Evolutionary conservation across 1,140 invertebrate genomes (phyloP).

Genomic region (Camponotus floridanus): DNA sequence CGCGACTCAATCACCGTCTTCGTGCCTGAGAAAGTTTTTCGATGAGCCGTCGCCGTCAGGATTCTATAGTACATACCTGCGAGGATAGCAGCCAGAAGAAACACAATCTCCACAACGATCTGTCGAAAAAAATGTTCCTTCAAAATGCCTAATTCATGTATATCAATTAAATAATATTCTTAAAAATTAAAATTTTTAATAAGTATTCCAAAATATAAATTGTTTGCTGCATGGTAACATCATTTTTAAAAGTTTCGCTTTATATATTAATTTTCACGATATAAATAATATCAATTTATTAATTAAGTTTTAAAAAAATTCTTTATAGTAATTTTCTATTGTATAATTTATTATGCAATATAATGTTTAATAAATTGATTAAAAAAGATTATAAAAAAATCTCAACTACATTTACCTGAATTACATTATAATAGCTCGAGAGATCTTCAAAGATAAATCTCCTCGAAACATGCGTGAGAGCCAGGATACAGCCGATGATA

Average conservation of each 20-base stretch:
- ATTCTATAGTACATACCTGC: slow-evolving; percentile 95
- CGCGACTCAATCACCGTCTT: slow-evolving; percentile 96
- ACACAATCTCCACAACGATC: slow-evolving; percentile 87
- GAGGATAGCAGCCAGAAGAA: slow-evolving; percentile 91
- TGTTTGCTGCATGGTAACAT: background rate
- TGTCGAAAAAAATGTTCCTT: background rate
- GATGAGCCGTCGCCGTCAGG: slow-evolving; percentile 94
- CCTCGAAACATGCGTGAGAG: slow-evolving; percentile 71
- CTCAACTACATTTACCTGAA: slow-evolving; percentile 74
- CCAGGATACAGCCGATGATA: slow-evolving; percentile 76
- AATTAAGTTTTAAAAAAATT: background rate
- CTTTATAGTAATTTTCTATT: background rate
- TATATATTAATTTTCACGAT: background rate
- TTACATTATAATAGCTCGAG: slow-evolving; percentile 66
- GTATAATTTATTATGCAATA: background rate
- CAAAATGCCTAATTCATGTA: background rate
- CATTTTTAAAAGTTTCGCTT: background rate
- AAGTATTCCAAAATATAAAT: background rate
- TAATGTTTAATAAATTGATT: background rate
- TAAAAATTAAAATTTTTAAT: background rate
- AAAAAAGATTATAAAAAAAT: background rate
- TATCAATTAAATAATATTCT: background rate
- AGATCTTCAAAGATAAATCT: slow-evolving; percentile 70
- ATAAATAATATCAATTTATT: background rate
- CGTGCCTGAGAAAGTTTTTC: slow-evolving; percentile 95